phyloP scores from a whole-genome alignment of 2,113 vertebrate species.

The Gadus macrocephalus region DNA sequence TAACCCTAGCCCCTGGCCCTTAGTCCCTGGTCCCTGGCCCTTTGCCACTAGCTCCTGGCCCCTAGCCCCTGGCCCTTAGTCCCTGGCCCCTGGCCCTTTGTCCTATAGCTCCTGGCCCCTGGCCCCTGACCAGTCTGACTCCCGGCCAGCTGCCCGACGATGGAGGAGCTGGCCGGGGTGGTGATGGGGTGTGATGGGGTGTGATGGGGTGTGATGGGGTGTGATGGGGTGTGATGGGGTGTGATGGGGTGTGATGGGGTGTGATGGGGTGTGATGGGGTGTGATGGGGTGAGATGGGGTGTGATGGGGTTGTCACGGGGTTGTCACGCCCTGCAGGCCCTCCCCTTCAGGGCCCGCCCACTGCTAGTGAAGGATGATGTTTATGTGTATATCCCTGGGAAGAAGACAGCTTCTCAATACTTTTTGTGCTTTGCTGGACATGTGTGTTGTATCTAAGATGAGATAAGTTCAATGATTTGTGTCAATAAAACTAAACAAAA shows the following conservation, averaged over 20 bases:
- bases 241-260: too few relatives aligned
- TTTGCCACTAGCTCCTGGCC: too few relatives aligned
- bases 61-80: background rate
- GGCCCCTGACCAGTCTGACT: background rate
- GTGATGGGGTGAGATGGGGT: slow-evolving; percentile 34
- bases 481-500: slow-evolving; percentile 80
- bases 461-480: slow-evolving; percentile 79
- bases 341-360: background rate
- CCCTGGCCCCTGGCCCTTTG: slow-evolving; percentile 9
- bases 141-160: slow-evolving; percentile 34
- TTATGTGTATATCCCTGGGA: slow-evolving; percentile 68
- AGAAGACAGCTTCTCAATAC: slow-evolving; percentile 77
- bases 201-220: background rate
- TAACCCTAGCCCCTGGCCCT: too few relatives aligned
- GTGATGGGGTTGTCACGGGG: too few relatives aligned
- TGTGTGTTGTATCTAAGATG: slow-evolving; percentile 81
- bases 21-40: too few relatives aligned
- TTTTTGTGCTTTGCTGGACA: slow-evolving; percentile 84
- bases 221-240: too few relatives aligned
- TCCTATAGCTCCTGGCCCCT: too few relatives aligned
- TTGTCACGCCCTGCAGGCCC: too few relatives aligned
- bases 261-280: background rate
- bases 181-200: slow-evolving; percentile 44
- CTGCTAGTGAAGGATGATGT: slow-evolving; percentile 59
- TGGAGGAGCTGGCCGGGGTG: slow-evolving; percentile 26